Evolutionary conservation across 1,140 invertebrate species (phyloP), one percentile per base, ranked within the genome.

Genomic region (Chlorops oryzae): DNA sequence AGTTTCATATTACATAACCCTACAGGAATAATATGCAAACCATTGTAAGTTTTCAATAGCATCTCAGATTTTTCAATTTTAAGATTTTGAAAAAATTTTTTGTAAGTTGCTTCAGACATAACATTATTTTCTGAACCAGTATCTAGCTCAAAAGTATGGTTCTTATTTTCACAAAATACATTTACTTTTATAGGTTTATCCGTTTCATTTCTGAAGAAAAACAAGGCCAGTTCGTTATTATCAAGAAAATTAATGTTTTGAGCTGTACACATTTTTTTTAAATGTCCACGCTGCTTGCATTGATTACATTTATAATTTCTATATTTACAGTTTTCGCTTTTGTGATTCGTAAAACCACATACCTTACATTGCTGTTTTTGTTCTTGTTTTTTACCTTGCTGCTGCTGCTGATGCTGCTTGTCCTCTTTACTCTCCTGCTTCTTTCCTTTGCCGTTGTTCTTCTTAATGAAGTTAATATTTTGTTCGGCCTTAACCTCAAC

Each of bases 301-400:
- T 45, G 2, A 7, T 57, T 45, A 28, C 54, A 59, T 39, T 40
- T 37, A 17, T 54, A 50, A 34, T 56, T 47, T 35, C 50, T 53
- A 28, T 35, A 54, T 17, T 45, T 27, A 37, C 59, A 61, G 1
- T 47, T 40, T 1, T 35, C 28, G 5, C 37, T 44, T 18, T 18
- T 28, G 34, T 61, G 59, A 20, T 52, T 50, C 10, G 17, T 25
- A 27, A 45, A 47, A 0, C 52, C 57, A 51, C 59, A 61, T 27
- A 56, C 56, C 28, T 41, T 47, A 34, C 59, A 64, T 12, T 42
- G 37, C 38, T 39, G 20, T 45, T n/a, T n/a, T n/a, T 43, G 27
- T 15, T 24, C 15, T 39, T 9, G 9, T 18, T 42, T n/a, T 3
- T 32, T 15, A 13, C 22, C 17, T 2, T 44, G 5, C 40, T 35